Evolutionary conservation across 2,113 vertebrate species (phyloP).

Genomic region (Verasper variegatus): DNA sequence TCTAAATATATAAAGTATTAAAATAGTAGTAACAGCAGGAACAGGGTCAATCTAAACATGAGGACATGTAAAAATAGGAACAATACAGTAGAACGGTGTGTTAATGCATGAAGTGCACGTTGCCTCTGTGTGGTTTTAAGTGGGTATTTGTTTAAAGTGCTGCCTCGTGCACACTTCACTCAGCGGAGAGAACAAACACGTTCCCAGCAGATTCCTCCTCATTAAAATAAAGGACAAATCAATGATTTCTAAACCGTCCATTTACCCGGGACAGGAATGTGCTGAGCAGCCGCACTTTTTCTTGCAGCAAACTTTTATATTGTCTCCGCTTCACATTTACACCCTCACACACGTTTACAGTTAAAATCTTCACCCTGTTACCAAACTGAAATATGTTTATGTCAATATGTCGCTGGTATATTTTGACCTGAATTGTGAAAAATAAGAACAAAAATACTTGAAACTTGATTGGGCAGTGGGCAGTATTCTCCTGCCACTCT

Average conservation of each 20-base stretch:
- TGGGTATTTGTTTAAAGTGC: slow-evolving; percentile 46
- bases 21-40: too few relatives aligned
- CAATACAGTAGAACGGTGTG: neutral
- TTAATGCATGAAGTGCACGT: slow-evolving; percentile 32
- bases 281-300: slow-evolving; percentile 48
- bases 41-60: too few relatives aligned
- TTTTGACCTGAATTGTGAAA: too few relatives aligned
- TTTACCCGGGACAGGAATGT: slow-evolving; percentile 42
- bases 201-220: slow-evolving; percentile 53
- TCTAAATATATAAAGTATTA: too few relatives aligned
- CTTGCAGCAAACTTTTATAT: slow-evolving; percentile 10
- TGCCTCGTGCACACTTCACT: slow-evolving; percentile 35
- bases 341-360: slow-evolving; percentile 2
- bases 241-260: slow-evolving; percentile 62
- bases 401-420: too few relatives aligned
- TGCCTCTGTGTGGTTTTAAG: too few relatives aligned
- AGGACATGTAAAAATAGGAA: neutral
- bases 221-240: slow-evolving; percentile 73
- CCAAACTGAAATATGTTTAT: too few relatives aligned
- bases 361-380: neutral
- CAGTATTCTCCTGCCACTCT: slow-evolving; percentile 42
- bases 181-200: slow-evolving; percentile 32
- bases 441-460: too few relatives aligned
- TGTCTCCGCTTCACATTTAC: slow-evolving; percentile 11
- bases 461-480: neutral